These are phyloP conservation scores for Rhea pennata DNA, from an alignment of 2,113 vertebrate species.

Conservation along the genomic window DNA sequence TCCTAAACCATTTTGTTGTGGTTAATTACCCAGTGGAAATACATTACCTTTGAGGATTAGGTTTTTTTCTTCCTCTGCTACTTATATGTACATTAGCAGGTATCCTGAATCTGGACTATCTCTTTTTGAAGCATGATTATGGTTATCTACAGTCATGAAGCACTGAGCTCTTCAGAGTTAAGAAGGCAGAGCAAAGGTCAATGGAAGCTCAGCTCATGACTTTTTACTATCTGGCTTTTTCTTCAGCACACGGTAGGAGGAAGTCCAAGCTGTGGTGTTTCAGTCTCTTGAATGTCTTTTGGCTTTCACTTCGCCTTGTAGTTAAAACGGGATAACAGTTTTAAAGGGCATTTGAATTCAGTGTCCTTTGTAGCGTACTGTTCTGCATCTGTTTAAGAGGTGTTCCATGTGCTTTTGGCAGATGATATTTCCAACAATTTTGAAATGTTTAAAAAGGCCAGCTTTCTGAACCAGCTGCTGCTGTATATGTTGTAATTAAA, in stretches of 20 bases:
- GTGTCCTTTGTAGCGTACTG: neutral
- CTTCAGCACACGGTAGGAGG: neutral
- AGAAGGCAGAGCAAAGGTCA: constrained; percentile 71
- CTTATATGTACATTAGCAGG: neutral
- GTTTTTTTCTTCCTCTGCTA: neutral
- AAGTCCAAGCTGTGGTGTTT: constrained; percentile 51
- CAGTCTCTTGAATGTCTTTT: constrained; percentile 32
- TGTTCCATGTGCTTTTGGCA: constrained; percentile 53
- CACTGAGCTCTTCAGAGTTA: constrained; percentile 60
- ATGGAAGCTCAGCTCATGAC: constrained; percentile 30
- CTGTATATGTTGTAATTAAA: constrained; percentile 13
- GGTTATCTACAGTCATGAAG: constrained; percentile 58
- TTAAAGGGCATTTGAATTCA: constrained; percentile 34
- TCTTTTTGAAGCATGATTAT: constrained; percentile 44
- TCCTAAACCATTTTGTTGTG: neutral
- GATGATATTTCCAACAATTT: constrained; percentile 48
- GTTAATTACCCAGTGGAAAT: neutral
- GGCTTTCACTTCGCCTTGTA: constrained; percentile 29
- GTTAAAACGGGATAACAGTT: constrained; percentile 29
- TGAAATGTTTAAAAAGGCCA: constrained; percentile 48
- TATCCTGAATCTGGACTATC: constrained; percentile 53
- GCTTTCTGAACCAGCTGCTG: constrained; percentile 43
- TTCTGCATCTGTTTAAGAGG: constrained; percentile 39
- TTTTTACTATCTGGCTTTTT: constrained; percentile 43
- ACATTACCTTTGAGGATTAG: neutral